These are phyloP conservation scores for Aulostomus chinensis DNA, from an alignment of 2,797 vertebrate species.

Conservation along the genomic window DNA sequence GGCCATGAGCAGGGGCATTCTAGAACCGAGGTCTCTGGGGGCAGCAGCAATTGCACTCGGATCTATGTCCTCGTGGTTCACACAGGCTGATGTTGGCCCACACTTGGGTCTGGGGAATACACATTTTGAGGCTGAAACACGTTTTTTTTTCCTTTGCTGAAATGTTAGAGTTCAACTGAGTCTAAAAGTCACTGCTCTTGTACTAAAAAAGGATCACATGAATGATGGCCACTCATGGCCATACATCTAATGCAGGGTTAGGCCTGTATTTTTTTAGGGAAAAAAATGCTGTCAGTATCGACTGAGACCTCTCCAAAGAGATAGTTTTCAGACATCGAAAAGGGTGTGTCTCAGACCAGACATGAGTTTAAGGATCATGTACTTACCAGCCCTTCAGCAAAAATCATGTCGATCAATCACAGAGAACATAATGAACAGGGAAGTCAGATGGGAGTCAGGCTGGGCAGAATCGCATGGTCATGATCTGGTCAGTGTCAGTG, in stretches of 20 bases:
- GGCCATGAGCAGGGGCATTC: conserved; percentile 22
- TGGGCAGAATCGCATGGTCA: too few relatives aligned
- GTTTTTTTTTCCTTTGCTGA: too few relatives aligned
- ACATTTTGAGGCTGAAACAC: too few relatives aligned
- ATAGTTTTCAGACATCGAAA: conserved; percentile 23
- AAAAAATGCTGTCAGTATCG: too few relatives aligned
- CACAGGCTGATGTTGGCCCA: conserved; percentile 69
- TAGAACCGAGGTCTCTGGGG: conserved; percentile 43
- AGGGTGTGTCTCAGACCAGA: conserved; percentile 18
- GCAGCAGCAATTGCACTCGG: conserved; percentile 34
- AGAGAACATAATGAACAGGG: background rate
- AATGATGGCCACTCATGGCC: too few relatives aligned
- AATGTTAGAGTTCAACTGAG: too few relatives aligned
- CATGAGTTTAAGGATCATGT: conserved; percentile 47
- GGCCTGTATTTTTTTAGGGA: too few relatives aligned
- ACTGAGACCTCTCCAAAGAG: too few relatives aligned
- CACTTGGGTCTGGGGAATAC: conserved; percentile 47
- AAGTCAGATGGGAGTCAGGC: conserved; percentile 6
- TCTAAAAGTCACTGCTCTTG: too few relatives aligned
- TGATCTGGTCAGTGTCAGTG: conserved; percentile 37
- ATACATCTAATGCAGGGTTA: too few relatives aligned
- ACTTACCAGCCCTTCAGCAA: background rate
- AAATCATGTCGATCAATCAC: too few relatives aligned
- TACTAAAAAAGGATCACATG: too few relatives aligned
- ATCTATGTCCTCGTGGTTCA: conserved; percentile 57